These are phyloP conservation scores for Aelia acuminata DNA, from an alignment of 2,888 invertebrate genomes.

Conservation along the genomic window DNA sequence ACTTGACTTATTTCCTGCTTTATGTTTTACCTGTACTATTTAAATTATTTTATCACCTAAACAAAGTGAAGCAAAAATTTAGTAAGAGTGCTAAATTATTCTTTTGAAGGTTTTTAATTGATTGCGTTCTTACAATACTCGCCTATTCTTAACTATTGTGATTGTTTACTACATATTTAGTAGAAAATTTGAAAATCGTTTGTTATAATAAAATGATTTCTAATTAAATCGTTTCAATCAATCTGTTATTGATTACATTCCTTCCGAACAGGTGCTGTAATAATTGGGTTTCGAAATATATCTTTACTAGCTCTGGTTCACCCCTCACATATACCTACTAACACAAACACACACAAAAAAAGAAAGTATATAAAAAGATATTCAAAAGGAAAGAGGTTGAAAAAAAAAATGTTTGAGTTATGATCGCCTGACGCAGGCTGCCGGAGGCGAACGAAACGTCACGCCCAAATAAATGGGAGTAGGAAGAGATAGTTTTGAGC, in stretches of 20 bases:
- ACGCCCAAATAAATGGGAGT: constrained; percentile 21
- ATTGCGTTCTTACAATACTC: no score
- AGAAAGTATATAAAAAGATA: constrained; percentile 46
- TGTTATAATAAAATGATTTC: neutral
- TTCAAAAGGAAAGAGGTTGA: constrained; percentile 32
- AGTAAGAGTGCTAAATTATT: no score
- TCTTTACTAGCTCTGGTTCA: neutral
- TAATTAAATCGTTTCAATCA: neutral
- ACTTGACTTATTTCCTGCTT: no score
- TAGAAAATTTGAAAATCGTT: no score
- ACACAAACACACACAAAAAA: neutral
- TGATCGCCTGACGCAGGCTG: constrained; percentile 30
- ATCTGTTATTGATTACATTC: neutral
- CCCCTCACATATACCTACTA: neutral
- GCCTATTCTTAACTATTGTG: no score
- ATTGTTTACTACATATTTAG: no score
- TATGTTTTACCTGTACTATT: no score
- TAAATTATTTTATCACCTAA: no score
- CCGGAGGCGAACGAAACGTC: constrained; percentile 47
- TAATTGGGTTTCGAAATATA: neutral
- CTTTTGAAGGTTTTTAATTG: no score
- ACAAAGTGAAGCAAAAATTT: no score
- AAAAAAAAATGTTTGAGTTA: constrained; percentile 33
- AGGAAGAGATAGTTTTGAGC: constrained; percentile 41
- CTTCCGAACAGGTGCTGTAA: neutral